phyloP scores from a whole-genome alignment of 2,888 invertebrate genomes.

The Julus scandinavius region DNA sequence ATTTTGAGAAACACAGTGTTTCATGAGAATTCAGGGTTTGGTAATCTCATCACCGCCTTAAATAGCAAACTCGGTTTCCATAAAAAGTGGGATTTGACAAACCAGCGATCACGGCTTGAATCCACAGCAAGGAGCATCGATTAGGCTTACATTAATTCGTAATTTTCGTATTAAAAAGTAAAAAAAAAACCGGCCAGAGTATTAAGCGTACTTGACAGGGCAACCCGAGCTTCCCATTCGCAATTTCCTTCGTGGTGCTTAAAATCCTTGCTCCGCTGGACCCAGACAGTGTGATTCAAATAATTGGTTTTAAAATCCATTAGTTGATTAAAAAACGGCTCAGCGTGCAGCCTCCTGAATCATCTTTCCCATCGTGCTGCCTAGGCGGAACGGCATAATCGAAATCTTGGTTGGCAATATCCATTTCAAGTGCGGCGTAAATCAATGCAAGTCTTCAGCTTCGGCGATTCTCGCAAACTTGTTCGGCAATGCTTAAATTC shows the following conservation, averaged over 20 bases:
- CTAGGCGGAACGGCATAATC: neutral
- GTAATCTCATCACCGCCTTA: too few relatives aligned
- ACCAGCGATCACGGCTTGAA: neutral
- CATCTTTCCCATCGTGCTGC: neutral
- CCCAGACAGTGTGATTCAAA: neutral
- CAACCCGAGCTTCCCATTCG: neutral
- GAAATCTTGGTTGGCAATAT: neutral
- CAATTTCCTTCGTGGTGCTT: neutral
- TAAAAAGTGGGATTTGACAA: neutral
- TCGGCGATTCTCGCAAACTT: neutral
- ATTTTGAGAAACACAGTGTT: too few relatives aligned
- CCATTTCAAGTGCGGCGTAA: neutral
- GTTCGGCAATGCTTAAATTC: neutral
- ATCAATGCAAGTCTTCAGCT: neutral
- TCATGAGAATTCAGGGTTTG: too few relatives aligned
- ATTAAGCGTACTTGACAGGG: neutral
- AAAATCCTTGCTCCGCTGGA: neutral
- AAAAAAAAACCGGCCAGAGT: neutral
- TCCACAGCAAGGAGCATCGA: neutral
- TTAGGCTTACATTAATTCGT: neutral
- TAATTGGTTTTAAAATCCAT: slow-evolving; percentile 42
- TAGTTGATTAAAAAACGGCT: slow-evolving; percentile 10
- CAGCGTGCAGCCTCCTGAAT: neutral
- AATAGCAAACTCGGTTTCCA: too few relatives aligned
- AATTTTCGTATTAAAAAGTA: neutral